These are phyloP conservation scores for Salvelinus alpinus DNA, from an alignment of 2,113 vertebrate genomes.

Conservation along the genomic window DNA sequence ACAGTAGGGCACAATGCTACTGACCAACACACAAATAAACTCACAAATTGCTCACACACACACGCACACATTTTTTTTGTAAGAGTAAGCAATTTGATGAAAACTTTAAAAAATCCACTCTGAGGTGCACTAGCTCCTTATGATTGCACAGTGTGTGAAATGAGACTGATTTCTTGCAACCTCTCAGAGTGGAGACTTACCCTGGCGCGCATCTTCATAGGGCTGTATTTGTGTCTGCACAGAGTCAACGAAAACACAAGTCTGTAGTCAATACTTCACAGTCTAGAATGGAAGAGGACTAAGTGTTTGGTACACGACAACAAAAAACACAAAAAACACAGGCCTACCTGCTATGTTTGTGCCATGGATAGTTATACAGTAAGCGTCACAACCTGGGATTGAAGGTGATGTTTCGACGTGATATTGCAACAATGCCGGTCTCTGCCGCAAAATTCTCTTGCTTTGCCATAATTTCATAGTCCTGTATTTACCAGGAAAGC, in stretches of 20 bases:
- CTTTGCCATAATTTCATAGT: too few relatives aligned
- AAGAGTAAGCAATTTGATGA: neutral
- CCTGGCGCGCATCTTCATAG: neutral
- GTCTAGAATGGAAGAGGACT: neutral
- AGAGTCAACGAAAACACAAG: neutral
- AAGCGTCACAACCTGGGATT: too few relatives aligned
- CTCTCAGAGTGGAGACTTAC: neutral
- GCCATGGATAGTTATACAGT: too few relatives aligned
- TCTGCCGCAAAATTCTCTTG: too few relatives aligned
- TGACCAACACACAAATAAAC: too few relatives aligned
- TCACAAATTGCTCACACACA: neutral
- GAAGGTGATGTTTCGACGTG: too few relatives aligned
- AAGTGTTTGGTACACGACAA: neutral
- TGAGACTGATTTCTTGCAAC: neutral
- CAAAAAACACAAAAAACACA: too few relatives aligned
- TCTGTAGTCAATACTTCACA: neutral
- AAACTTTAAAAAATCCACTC: neutral
- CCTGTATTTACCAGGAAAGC: too few relatives aligned
- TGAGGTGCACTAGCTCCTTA: neutral
- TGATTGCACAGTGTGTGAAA: neutral
- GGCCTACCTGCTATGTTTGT: too few relatives aligned
- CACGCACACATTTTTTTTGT: neutral
- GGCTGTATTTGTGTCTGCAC: neutral
- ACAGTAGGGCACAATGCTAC: too few relatives aligned
- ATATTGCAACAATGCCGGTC: too few relatives aligned